Base-by-base conservation (phyloP, 2,113 vertebrate genomes). In the Prionailurus bengalensis region DNA sequence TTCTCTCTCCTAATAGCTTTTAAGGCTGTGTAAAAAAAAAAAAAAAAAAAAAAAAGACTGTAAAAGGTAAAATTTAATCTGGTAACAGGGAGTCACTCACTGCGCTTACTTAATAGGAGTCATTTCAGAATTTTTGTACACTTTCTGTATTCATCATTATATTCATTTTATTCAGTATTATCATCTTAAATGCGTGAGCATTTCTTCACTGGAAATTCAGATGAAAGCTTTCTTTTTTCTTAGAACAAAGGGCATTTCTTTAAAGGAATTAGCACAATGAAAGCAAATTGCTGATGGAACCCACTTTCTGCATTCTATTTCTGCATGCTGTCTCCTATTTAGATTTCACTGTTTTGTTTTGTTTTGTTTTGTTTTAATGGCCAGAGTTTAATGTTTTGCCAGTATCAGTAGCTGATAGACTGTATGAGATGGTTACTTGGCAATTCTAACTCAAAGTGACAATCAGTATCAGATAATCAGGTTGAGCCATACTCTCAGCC, bases 201-300 rank as follows among this genome's bases (percentile, higher is more conserved):
- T 78, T 89, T 91, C 42, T 83, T 71, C 58, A 7, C 14, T 92
- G 79, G 88, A 63, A 89, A 92, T 88, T 90, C 55, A 74, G 63
- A 79, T 58, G 88, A 73, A 83, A 79, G 66, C 85, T 78, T 86
- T 90, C 45, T 90, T 5, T 82, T 79, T 87, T 92, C 66, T 48
- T 58, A 48, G 68, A 87, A 94, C 94, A 90, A 73, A 95, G 29
- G 48, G 1, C 42, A 51, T 93, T 90, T 61, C 70, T 94, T 63
- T 51, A 91, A 83, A 74, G 33, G 21, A 65, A 42, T 71, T 58
- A 81, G 36, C 63, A 53, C 90, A 66, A 21, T 58, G 91, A 48
- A 89, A 83, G 1, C 14, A 85, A 90, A 53, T 61, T 66, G 84
- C 39, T 90, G 61, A 48, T 79, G 19, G 68, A 79, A 85, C 70